A percentile compares a stretch with the other conserved stretches of the same genome.
phyloP scores from a whole-genome alignment of 2,888 invertebrate species.

The Harpagoxenus sublaevis region DNA sequence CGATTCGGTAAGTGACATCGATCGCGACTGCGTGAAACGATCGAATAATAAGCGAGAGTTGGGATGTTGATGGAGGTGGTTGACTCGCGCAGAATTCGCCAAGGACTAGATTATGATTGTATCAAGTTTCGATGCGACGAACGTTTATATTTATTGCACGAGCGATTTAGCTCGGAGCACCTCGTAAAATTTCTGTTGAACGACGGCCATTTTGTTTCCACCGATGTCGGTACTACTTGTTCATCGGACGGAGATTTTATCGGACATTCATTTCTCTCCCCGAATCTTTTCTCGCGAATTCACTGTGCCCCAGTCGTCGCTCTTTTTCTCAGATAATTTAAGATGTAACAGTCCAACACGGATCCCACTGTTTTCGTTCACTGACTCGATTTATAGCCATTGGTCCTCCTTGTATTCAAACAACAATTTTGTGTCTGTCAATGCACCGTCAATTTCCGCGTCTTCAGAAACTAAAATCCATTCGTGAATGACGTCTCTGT shows the following conservation, averaged over 20 bases:
- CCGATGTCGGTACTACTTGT: constrained; percentile 12
- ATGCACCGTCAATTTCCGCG: constrained; percentile 3
- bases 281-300: not conserved
- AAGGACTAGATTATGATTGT: constrained; percentile 3
- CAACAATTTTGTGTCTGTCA: not conserved
- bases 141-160: constrained; percentile 16
- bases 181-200: not conserved
- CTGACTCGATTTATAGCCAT: constrained; percentile 13
- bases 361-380: constrained; percentile 13
- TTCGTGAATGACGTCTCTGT: not conserved
- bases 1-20: not conserved
- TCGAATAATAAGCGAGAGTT: not conserved
- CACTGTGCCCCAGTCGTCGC: not conserved
- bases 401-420: not conserved
- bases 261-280: not conserved
- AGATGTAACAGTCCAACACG: constrained; percentile 15
- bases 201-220: constrained; percentile 56
- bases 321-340: not conserved
- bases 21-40: not conserved
- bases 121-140: not conserved
- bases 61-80: not conserved
- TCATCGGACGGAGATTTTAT: constrained; percentile 2
- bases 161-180: not conserved
- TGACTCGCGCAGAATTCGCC: constrained; percentile 4
- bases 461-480: constrained; percentile 39